phyloP scores from a whole-genome alignment of 2,113 vertebrate genomes.

The Zapus hudsonius region DNA sequence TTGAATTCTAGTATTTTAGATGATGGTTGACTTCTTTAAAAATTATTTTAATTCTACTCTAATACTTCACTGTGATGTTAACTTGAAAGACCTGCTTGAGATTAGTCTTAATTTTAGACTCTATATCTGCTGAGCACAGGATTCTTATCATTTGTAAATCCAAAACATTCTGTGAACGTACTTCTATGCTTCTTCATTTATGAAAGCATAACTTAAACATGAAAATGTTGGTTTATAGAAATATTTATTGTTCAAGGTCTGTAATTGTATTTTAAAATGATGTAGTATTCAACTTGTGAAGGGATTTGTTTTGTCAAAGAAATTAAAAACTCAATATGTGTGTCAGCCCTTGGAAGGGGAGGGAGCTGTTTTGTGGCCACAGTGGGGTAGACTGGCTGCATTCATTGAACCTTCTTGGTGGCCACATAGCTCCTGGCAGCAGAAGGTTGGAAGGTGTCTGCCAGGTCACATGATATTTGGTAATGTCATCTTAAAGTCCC shows the following conservation, averaged over 20 bases:
- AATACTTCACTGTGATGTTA: slow-evolving; percentile 60
- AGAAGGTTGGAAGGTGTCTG: not conserved
- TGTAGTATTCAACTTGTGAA: slow-evolving; percentile 65
- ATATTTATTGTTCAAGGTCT: slow-evolving; percentile 62
- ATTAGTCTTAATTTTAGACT: slow-evolving; percentile 23
- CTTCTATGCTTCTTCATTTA: slow-evolving; percentile 28
- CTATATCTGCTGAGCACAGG: slow-evolving; percentile 19
- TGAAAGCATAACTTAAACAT: slow-evolving; percentile 39
- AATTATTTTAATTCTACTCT: not conserved
- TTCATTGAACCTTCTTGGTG: not conserved
- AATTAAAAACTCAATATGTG: not conserved
- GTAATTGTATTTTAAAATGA: slow-evolving; percentile 61
- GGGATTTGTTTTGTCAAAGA: slow-evolving; percentile 62
- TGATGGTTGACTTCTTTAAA: not conserved
- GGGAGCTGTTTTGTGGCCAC: not conserved
- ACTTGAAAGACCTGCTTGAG: slow-evolving; percentile 59
- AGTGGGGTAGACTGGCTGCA: not conserved
- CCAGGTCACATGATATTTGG: not conserved
- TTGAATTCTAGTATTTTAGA: slow-evolving; percentile 28
- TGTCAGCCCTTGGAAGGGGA: not conserved
- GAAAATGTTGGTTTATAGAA: slow-evolving; percentile 60
- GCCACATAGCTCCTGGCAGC: not conserved
- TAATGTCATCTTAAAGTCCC: not conserved
- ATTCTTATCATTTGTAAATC: not conserved
- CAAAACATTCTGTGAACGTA: slow-evolving; percentile 31